Conservation (phyloP, 2,113 vertebrate species). For the Romanogobio albipinnatus region DNA sequence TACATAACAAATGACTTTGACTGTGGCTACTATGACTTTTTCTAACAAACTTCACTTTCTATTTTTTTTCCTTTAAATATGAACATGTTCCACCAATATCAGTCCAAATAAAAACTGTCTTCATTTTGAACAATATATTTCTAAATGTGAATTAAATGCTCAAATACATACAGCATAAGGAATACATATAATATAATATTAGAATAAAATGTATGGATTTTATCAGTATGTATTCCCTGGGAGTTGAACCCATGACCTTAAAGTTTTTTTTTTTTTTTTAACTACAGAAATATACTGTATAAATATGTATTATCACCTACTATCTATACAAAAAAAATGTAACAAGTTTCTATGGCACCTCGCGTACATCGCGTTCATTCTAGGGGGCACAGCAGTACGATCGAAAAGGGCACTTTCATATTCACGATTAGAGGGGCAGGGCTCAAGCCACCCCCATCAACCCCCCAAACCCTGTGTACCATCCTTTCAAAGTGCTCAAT, state of each 20-base stretch:
- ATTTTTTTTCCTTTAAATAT: too few species aligned
- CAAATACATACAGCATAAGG: neutral
- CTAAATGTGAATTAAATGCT: neutral
- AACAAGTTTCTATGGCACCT: too few species aligned
- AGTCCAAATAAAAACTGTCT: too few species aligned
- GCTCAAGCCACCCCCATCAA: too few species aligned
- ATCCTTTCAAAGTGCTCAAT: neutral
- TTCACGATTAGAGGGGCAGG: too few species aligned
- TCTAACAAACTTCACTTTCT: neutral
- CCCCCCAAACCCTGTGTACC: too few species aligned
- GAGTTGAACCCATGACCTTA: neutral
- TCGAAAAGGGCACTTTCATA: too few species aligned
- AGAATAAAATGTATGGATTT: neutral
- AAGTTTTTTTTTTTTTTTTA: neutral
- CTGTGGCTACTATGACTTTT: neutral
- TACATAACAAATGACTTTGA: neutral
- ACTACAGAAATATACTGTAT: neutral
- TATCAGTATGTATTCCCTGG: neutral
- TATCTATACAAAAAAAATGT: too few species aligned
- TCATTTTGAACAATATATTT: neutral
- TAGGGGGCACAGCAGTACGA: too few species aligned
- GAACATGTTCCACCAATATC: too few species aligned
- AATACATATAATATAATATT: too few species aligned
- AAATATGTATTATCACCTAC: neutral
- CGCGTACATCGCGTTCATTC: too few species aligned